Conservation (phyloP, 1,140 invertebrate species). For the Bombus terrestris region DNA sequence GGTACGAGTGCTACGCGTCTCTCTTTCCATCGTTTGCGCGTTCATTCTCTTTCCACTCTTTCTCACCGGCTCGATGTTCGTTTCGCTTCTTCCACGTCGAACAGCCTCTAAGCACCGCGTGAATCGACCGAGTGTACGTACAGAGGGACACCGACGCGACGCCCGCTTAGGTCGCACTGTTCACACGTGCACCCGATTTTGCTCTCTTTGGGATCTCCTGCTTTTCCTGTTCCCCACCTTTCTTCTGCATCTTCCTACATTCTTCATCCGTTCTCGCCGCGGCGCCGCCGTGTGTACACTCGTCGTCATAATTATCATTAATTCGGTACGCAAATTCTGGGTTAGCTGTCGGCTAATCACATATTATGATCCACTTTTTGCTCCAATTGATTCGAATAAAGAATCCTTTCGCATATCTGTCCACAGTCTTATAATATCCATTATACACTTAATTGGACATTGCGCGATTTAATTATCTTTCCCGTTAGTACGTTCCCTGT, state of each 20-base stretch:
- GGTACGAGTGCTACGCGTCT: slow-evolving; percentile 50
- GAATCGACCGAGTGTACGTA: slow-evolving; percentile 46
- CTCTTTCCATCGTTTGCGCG: not conserved
- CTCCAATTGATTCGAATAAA: not conserved
- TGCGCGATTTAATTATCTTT: slow-evolving; percentile 1
- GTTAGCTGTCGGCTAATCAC: slow-evolving; percentile 37
- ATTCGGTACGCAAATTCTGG: slow-evolving; percentile 67
- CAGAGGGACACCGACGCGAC: slow-evolving; percentile 60
- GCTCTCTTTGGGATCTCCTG: slow-evolving; percentile 57
- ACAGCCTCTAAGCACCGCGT: slow-evolving; percentile 48
- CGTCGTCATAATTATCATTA: slow-evolving; percentile 75
- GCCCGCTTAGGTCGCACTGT: slow-evolving; percentile 76
- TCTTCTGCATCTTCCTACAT: not conserved
- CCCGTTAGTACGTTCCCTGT: slow-evolving; percentile 4
- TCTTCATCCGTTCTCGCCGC: slow-evolving; percentile 14
- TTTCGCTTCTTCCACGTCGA: slow-evolving; percentile 43
- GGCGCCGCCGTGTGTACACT: not conserved
- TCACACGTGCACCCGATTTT: slow-evolving; percentile 79
- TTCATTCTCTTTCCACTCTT: slow-evolving; percentile 1
- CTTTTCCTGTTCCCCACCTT: slow-evolving; percentile 19
- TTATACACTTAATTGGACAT: not conserved
- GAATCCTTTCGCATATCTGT: not conserved
- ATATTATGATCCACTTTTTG: slow-evolving; percentile 5
- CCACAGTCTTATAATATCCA: not conserved
- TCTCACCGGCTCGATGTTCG: not conserved